Evolutionary conservation across 2,888 invertebrate species (phyloP).

Genomic region (Amphipoea lucens): DNA sequence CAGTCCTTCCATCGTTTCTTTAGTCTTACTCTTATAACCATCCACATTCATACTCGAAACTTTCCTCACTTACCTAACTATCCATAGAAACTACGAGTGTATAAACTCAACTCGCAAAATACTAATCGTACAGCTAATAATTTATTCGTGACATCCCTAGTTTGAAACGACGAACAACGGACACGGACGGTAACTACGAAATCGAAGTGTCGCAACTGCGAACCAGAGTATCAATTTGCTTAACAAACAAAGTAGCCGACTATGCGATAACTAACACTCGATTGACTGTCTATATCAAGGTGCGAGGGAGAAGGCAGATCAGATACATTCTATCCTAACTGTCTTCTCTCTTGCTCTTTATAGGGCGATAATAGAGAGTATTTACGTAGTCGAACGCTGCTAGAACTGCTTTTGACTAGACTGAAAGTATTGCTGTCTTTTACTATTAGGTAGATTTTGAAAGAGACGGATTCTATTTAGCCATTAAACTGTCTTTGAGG

Average conservation of each 20-base stretch:
- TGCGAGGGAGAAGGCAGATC: neutral
- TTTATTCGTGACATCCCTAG: neutral
- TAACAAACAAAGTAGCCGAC: constrained; percentile 50
- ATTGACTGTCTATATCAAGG: constrained; percentile 31
- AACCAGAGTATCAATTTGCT: constrained; percentile 50
- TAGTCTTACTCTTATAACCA: too few relatives aligned
- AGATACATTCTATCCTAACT: neutral
- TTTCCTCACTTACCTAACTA: too few relatives aligned
- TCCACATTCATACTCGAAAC: too few relatives aligned
- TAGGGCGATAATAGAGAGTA: neutral
- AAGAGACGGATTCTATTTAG: neutral
- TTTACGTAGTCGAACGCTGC: neutral
- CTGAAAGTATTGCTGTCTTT: neutral
- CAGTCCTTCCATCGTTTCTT: too few relatives aligned
- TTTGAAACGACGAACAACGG: constrained; percentile 1
- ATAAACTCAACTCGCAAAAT: neutral
- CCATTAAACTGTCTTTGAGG: too few relatives aligned
- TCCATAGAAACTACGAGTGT: neutral
- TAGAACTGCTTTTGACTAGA: neutral
- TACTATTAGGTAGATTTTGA: neutral
- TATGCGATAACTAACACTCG: constrained; percentile 39
- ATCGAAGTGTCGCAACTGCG: constrained; percentile 40
- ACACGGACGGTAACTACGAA: constrained; percentile 15
- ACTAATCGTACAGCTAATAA: neutral
- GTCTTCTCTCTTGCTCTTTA: neutral